These are phyloP conservation scores for Lagocephalus sceleratus DNA, from an alignment of 2,797 vertebrate species.

Conservation along the genomic window DNA sequence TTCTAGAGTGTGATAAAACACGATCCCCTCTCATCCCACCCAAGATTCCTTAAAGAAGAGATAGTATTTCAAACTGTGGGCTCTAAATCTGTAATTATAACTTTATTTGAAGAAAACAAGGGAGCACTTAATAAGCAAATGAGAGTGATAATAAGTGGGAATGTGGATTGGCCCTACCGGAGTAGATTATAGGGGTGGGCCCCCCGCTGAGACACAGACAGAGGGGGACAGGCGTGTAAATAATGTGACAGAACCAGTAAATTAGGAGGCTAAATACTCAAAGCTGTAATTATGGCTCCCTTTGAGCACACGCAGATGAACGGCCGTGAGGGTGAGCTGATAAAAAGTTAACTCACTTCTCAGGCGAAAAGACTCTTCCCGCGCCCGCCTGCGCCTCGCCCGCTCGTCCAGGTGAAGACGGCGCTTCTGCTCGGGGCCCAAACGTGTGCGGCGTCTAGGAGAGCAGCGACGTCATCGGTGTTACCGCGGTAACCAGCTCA, in stretches of 20 bases:
- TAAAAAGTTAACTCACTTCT: constrained; percentile 43
- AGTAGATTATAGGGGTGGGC: constrained; percentile 73
- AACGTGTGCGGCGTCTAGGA: not conserved
- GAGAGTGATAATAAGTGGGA: constrained; percentile 78
- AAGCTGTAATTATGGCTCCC: constrained; percentile 78
- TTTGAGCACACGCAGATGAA: constrained; percentile 74
- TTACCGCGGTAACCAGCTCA: too few species aligned
- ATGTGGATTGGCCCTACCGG: constrained; percentile 72
- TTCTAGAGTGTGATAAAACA: constrained; percentile 73
- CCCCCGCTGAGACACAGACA: constrained; percentile 59
- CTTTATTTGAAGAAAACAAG: constrained; percentile 83
- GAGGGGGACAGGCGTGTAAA: constrained; percentile 59
- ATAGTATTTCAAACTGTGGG: constrained; percentile 74
- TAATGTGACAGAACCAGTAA: constrained; percentile 71
- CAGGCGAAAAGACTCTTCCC: constrained; percentile 17
- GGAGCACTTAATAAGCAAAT: constrained; percentile 80
- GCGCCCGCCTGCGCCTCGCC: constrained; percentile 4
- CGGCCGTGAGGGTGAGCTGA: constrained; percentile 63
- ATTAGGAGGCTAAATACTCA: constrained; percentile 76
- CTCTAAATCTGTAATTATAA: constrained; percentile 81
- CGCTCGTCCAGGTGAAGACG: constrained; percentile 3
- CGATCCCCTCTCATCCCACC: constrained; percentile 67
- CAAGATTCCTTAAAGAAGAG: constrained; percentile 71
- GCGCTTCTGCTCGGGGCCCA: constrained; percentile 6
- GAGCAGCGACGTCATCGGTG: too few species aligned